A percentile compares a stretch with the other conserved stretches of the same genome.
Conservation (phyloP, 2,888 invertebrate species). For the Chloromyia formosa region DNA sequence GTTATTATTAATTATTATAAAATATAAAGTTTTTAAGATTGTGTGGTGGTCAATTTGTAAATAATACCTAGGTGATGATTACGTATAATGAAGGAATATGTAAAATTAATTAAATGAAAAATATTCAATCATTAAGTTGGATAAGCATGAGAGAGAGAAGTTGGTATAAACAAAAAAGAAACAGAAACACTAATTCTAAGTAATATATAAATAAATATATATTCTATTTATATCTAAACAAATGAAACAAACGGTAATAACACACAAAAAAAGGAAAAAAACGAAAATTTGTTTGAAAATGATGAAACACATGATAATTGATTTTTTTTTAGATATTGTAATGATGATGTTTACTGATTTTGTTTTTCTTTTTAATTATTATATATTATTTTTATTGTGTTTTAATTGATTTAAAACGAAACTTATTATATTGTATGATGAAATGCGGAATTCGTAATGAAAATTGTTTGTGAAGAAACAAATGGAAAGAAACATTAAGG, state of each 20-base stretch:
- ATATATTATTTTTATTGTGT: slow-evolving; percentile 26
- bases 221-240: slow-evolving; percentile 47
- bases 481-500: slow-evolving; percentile 20
- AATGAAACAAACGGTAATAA: slow-evolving; percentile 43
- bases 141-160: neutral
- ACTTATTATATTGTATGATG: neutral
- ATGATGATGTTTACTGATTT: slow-evolving; percentile 22
- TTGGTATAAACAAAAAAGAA: slow-evolving; percentile 38
- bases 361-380: slow-evolving; percentile 21
- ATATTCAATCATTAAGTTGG: slow-evolving; percentile 19
- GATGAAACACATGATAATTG: neutral
- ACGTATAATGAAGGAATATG: slow-evolving; percentile 3
- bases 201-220: slow-evolving; percentile 46
- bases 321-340: slow-evolving; percentile 35
- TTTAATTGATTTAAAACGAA: slow-evolving; percentile 41
- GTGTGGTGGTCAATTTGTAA: slow-evolving; percentile 26
- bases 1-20: slow-evolving; percentile 20
- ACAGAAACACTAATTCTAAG: slow-evolving; percentile 45
- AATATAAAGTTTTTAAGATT: slow-evolving; percentile 5
- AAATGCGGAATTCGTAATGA: slow-evolving; percentile 1
- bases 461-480: slow-evolving; percentile 10
- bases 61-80: slow-evolving; percentile 23
- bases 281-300: slow-evolving; percentile 22
- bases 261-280: slow-evolving; percentile 48
- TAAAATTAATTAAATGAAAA: slow-evolving; percentile 2